Conservation (phyloP, 2,888 invertebrate genomes). For the Rugalucina vietnamica region DNA sequence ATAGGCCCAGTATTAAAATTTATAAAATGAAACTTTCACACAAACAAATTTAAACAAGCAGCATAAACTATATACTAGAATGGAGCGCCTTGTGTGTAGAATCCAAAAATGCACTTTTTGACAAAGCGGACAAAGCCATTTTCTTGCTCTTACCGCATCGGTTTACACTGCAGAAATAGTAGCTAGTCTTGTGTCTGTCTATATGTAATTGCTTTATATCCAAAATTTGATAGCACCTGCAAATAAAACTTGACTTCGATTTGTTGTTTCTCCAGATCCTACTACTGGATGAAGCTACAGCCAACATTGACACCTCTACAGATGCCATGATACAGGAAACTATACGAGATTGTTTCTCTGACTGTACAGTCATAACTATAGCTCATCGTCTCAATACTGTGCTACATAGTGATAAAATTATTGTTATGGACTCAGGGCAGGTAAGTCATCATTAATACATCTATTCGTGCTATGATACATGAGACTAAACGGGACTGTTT, state of each 20-base stretch:
- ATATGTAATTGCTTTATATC: too few relatives aligned
- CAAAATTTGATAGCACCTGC: too few relatives aligned
- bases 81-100: too few relatives aligned
- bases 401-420: constrained; percentile 85
- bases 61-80: too few relatives aligned
- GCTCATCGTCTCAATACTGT: constrained; percentile 87
- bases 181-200: too few relatives aligned
- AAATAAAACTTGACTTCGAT: not conserved
- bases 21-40: too few relatives aligned
- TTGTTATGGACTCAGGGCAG: constrained; percentile 86
- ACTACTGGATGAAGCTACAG: constrained; percentile 79
- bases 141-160: too few relatives aligned
- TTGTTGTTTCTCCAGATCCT: constrained; percentile 83
- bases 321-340: constrained; percentile 85
- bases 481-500: constrained; percentile 85
- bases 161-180: too few relatives aligned
- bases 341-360: constrained; percentile 85
- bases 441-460: constrained; percentile 85
- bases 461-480: constrained; percentile 86
- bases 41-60: too few relatives aligned
- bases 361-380: constrained; percentile 87
- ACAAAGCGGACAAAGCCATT: too few relatives aligned
- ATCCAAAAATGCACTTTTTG: too few relatives aligned
- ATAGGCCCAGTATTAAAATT: too few relatives aligned
- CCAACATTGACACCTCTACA: constrained; percentile 86